A percentile compares a stretch with the other conserved stretches of the same genome.
These are phyloP conservation scores for Polyploca ridens DNA, from an alignment of 2,888 invertebrate species.

Conservation along the genomic window DNA sequence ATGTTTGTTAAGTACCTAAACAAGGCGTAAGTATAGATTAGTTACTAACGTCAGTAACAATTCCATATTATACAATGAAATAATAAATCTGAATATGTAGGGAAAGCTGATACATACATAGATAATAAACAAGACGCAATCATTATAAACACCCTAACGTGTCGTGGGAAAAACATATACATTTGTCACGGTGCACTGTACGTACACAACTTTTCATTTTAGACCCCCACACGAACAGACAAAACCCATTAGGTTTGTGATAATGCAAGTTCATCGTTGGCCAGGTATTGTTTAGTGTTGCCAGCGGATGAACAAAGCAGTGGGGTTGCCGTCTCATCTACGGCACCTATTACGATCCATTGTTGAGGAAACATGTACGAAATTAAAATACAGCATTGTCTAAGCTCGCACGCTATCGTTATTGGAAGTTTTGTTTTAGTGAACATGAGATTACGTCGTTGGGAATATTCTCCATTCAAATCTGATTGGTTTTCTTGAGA, in stretches of 20 bases:
- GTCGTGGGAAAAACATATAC: constrained; percentile 67
- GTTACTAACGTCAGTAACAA: too few species aligned
- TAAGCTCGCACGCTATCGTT: constrained; percentile 55
- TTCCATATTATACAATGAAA: too few species aligned
- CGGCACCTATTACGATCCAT: constrained; percentile 76
- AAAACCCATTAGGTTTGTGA: constrained; percentile 80
- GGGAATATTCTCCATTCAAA: constrained; percentile 16
- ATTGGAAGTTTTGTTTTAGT: constrained; percentile 63
- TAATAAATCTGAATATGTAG: too few species aligned
- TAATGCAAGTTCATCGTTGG: constrained; percentile 78
- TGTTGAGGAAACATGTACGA: constrained; percentile 73
- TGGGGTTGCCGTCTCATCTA: constrained; percentile 77
- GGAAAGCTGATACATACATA: too few species aligned
- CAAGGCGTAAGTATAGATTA: background rate
- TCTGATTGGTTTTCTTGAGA: constrained; percentile 1
- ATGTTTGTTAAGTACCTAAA: constrained; percentile 6
- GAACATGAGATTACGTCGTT: constrained; percentile 40
- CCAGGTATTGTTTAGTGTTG: constrained; percentile 81
- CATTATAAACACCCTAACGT: constrained; percentile 48
- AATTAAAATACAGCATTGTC: constrained; percentile 83
- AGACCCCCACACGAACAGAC: constrained; percentile 63
- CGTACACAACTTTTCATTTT: constrained; percentile 66
- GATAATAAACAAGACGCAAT: constrained; percentile 46
- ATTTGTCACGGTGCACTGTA: constrained; percentile 61
- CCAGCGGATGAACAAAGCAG: constrained; percentile 68